A percentile compares a stretch with the other conserved stretches of the same genome.
Evolutionary conservation across 2,797 vertebrate genomes (phyloP).

Genomic region (Sebastes dallii): DNA sequence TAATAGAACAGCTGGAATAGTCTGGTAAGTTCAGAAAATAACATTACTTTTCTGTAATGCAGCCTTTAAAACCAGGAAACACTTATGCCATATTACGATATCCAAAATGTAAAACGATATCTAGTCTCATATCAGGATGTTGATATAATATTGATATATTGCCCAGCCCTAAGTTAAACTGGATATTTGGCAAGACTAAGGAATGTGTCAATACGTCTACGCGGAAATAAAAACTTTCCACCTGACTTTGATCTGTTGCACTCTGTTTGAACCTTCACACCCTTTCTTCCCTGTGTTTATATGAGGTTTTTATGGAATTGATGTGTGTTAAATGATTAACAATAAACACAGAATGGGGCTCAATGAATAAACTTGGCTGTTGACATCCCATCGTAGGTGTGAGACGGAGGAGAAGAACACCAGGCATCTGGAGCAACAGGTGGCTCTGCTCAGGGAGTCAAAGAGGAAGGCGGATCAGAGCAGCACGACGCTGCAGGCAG

Average conservation of each 20-base stretch:
- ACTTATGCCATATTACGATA: too few relatives aligned
- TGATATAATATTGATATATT: too few relatives aligned
- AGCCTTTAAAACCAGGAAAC: too few relatives aligned
- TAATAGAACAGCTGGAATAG: too few relatives aligned
- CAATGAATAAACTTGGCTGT: neutral
- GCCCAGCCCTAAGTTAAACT: neutral
- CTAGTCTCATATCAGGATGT: too few relatives aligned
- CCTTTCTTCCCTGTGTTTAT: neutral
- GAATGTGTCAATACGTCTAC: neutral
- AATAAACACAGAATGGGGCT: neutral
- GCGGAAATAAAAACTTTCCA: neutral
- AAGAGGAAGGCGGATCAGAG: slow-evolving; percentile 65
- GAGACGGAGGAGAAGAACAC: slow-evolving; percentile 74
- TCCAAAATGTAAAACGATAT: too few relatives aligned
- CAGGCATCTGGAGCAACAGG: slow-evolving; percentile 69
- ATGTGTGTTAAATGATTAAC: neutral
- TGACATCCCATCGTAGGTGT: slow-evolving; percentile 59
- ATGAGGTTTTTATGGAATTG: neutral
- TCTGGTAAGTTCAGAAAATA: too few relatives aligned
- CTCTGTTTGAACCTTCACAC: neutral
- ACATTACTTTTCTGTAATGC: too few relatives aligned
- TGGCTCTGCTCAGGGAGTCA: slow-evolving; percentile 67
- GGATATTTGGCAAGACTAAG: neutral
- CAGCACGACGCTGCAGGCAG: slow-evolving; percentile 58
- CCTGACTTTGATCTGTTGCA: neutral